Percentiles rank a stretch among this genome's conserved stretches.
Evolutionary conservation across 2,888 invertebrate species (phyloP).

Genomic region (Apodemia hepburni): DNA sequence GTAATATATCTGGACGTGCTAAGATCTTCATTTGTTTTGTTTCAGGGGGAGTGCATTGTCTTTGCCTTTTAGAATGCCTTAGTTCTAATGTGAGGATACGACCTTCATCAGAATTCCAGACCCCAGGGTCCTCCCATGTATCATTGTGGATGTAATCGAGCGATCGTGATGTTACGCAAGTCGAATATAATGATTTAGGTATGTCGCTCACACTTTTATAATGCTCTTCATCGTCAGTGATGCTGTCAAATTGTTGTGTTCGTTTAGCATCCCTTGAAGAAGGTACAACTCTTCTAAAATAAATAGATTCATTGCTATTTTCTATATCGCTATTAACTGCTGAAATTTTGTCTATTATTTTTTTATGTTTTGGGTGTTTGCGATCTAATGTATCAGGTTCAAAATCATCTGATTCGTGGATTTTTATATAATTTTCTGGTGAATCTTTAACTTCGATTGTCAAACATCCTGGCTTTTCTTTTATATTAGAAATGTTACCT

Average conservation of each 20-base stretch:
- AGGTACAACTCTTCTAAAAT: slow-evolving; percentile 82
- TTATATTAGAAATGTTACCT: slow-evolving; percentile 70
- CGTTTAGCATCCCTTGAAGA: not conserved
- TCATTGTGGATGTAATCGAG: slow-evolving; percentile 49
- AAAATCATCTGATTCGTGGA: slow-evolving; percentile 90
- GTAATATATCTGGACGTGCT: slow-evolving; percentile 85
- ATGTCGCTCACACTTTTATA: slow-evolving; percentile 70
- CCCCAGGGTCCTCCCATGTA: slow-evolving; percentile 52
- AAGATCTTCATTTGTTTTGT: slow-evolving; percentile 65
- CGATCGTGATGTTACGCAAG: slow-evolving; percentile 40
- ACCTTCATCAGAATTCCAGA: slow-evolving; percentile 78
- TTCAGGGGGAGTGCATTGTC: slow-evolving; percentile 78
- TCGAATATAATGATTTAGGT: slow-evolving; percentile 44
- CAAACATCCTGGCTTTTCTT: slow-evolving; percentile 87
- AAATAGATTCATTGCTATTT: slow-evolving; percentile 71
- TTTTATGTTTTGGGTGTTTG: slow-evolving; percentile 81
- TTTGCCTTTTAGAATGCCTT: slow-evolving; percentile 86
- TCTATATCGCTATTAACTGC: slow-evolving; percentile 47
- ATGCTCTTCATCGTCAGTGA: slow-evolving; percentile 87
- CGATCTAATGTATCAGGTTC: slow-evolving; percentile 93
- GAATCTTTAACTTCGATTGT: slow-evolving; percentile 92
- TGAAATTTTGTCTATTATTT: slow-evolving; percentile 44
- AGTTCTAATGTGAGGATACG: slow-evolving; percentile 82
- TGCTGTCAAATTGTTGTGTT: slow-evolving; percentile 76
- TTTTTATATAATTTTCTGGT: slow-evolving; percentile 86